These are phyloP conservation scores for Zaprionus ornatus DNA, from an alignment of 1,140 invertebrate genomes.

Conservation along the genomic window DNA sequence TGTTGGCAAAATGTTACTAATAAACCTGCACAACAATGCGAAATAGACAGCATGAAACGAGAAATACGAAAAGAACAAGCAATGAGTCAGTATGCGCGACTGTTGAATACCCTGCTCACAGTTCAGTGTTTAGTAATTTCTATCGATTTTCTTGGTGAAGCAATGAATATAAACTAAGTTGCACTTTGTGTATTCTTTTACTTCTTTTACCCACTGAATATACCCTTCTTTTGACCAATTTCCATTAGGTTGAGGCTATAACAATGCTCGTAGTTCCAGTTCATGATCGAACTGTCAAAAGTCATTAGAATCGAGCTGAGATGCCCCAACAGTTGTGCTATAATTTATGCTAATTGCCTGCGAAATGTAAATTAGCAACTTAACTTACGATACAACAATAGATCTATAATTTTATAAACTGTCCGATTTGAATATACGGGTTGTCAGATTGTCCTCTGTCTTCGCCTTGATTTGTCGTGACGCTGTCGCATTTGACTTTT, in stretches of 20 bases:
- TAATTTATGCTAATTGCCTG: conserved; percentile 67
- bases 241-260: not conserved
- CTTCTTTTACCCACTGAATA: not conserved
- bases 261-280: conserved; percentile 1
- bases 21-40: conserved; percentile 21
- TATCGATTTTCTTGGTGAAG: too few relatives aligned
- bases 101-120: not conserved
- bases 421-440: conserved; percentile 8
- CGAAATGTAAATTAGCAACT: conserved; percentile 52
- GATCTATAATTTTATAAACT: conserved; percentile 44
- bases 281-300: conserved; percentile 53
- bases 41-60: not conserved
- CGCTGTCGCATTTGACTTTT: conserved; percentile 25
- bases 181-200: not conserved
- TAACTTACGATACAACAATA: conserved; percentile 56
- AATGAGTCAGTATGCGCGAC: not conserved
- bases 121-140: too few relatives aligned
- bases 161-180: too few relatives aligned
- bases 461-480: conserved; percentile 4
- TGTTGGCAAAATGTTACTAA: conserved; percentile 27
- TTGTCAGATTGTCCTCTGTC: not conserved
- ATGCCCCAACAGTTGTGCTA: conserved; percentile 20
- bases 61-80: not conserved
- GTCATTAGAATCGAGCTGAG: conserved; percentile 54
- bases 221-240: not conserved